These are phyloP conservation scores for Dasyornis broadbenti DNA, from an alignment of 2,113 vertebrate species.

Conservation along the genomic window DNA sequence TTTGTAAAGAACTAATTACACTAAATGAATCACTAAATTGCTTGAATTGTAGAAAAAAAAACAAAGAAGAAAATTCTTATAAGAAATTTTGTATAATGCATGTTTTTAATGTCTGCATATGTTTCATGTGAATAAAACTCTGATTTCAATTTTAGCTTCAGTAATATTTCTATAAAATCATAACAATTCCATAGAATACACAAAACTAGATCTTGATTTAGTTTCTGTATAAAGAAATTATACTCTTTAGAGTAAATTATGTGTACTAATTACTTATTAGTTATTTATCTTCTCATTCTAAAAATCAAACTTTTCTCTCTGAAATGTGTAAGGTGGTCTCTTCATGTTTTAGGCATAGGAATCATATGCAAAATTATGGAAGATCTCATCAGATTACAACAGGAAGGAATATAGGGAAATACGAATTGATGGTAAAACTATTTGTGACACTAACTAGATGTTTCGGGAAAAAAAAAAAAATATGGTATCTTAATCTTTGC, in stretches of 20 bases:
- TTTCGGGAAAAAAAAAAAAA: background rate
- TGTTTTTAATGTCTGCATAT: background rate
- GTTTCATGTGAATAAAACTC: background rate
- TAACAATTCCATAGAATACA: background rate
- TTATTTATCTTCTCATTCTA: background rate
- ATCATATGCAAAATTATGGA: background rate
- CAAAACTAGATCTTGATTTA: background rate
- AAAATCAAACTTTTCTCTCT: background rate
- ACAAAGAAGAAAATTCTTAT: background rate
- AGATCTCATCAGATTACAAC: background rate
- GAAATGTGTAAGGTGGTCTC: background rate
- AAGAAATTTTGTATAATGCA: background rate
- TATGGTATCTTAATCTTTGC: background rate
- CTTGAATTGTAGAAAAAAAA: background rate
- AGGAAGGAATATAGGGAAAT: background rate
- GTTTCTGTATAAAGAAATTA: background rate
- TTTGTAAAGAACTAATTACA: constrained; percentile 2
- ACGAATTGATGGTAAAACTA: background rate
- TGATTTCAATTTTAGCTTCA: background rate
- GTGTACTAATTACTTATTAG: background rate
- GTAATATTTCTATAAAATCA: background rate
- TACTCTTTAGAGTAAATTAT: background rate
- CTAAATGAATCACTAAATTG: background rate
- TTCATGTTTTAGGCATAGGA: background rate
- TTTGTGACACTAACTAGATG: background rate